Conservation (phyloP, 2,888 invertebrate genomes). For the Caenorhabditis virilis region DNA sequence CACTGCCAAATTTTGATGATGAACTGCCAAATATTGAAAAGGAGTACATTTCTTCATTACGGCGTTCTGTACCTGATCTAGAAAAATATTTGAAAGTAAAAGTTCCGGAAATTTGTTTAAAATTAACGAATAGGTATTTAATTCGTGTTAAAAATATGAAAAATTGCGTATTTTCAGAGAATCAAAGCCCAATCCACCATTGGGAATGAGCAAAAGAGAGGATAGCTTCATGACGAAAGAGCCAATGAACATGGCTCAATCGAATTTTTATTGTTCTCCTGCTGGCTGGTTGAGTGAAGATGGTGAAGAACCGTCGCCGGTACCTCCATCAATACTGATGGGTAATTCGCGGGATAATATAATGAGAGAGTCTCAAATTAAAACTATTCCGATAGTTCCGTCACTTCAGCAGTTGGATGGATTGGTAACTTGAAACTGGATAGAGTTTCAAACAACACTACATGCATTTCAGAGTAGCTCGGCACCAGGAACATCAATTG, state of each 20-base stretch:
- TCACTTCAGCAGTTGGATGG: constrained; percentile 27
- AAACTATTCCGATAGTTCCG: constrained; percentile 27
- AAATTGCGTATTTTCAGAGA: too few relatives aligned
- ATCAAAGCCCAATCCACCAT: constrained; percentile 13
- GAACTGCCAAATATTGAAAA: constrained; percentile 53
- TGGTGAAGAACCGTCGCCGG: constrained; percentile 49
- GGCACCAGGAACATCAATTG: constrained; percentile 8
- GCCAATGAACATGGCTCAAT: constrained; percentile 44
- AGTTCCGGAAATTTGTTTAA: constrained; percentile 14
- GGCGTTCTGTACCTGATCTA: constrained; percentile 32
- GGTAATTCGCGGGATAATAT: constrained; percentile 35
- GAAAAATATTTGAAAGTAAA: constrained; percentile 29
- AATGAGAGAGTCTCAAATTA: constrained; percentile 15
- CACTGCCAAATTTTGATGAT: constrained; percentile 50
- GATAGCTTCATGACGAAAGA: constrained; percentile 61
- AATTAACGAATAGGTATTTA: too few relatives aligned
- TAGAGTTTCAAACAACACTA: neutral
- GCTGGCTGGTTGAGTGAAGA: constrained; percentile 58
- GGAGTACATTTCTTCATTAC: constrained; percentile 45
- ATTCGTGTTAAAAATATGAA: too few relatives aligned
- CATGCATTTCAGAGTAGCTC: constrained; percentile 12
- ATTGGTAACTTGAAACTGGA: constrained; percentile 8
- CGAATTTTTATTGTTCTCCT: constrained; percentile 36
- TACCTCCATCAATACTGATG: constrained; percentile 35
- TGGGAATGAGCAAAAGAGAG: constrained; percentile 36